Base-by-base conservation (phyloP, 2,888 invertebrate species). In the Mimachlamys varia region DNA sequence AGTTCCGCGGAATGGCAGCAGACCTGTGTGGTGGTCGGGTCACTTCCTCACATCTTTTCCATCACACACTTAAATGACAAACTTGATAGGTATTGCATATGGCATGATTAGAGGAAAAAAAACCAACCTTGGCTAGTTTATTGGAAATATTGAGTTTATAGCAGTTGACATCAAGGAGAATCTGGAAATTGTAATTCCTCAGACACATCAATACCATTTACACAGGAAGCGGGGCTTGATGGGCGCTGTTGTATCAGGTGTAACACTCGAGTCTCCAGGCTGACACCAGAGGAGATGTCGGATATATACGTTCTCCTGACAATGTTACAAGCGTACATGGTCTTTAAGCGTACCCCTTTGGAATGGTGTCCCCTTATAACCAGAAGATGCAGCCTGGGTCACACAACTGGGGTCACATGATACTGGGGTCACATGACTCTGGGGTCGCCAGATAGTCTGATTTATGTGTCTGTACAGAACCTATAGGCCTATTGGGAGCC, bases 171-270 rank as follows among this genome's bases (percentile, higher is more conserved):
- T 58, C 22, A 58, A 58, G 58, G 19, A 58, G n/a, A 58, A 58
- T 58, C 19, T 58, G 58, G 58, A 58, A 58, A 58, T 58, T 22
- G 22, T n/a, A 58, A 58, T 58, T 58, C 58, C 58, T 58, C 58
- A 58, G 19, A 58, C 58, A 58, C 58, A 58, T 58, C n/a, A 58
- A 58, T 58, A 58, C 58, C 58, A 58, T 58, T 58, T 58, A 58
- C 58, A 58, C 58, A 58, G 58, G 58, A 58, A 58, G 58, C 19
- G 3, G 10, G 58, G 58, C 58, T 19, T 58, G 15, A 58, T 22
- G 58, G 58, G 58, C 4, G 53, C 58, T 22, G n/a, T n/a, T 58
- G 10, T 58, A n/a, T n/a, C 58, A 22, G 58, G 19, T 58, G n/a
- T 58, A n/a, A n/a, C 3, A 10, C 58, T 58, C 3, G 19, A 58